A percentile compares a stretch with the other conserved stretches of the same genome.
Evolutionary conservation across 2,888 invertebrate species (phyloP).

Genomic region (Nomada ruficornis): DNA sequence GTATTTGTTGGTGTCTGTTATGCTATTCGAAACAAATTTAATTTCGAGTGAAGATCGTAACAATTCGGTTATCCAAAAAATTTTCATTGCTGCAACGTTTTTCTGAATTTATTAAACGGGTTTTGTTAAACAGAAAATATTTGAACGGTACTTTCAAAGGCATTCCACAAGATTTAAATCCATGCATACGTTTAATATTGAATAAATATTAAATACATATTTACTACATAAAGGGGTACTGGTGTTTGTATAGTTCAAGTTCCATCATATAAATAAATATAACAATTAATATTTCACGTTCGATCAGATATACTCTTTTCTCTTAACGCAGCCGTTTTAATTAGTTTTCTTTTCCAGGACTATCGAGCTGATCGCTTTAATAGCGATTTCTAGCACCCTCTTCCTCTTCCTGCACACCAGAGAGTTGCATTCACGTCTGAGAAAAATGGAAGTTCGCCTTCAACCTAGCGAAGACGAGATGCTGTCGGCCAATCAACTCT

Average conservation of each 20-base stretch:
- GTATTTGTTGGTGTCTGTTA: no score
- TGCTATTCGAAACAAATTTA: no score
- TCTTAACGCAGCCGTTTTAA: background rate
- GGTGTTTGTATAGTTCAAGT: no score
- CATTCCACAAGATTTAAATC: no score
- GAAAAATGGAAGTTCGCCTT: slow-evolving; percentile 92
- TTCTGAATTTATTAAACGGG: no score
- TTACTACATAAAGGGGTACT: no score
- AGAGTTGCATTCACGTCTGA: slow-evolving; percentile 91
- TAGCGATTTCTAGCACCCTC: slow-evolving; percentile 93
- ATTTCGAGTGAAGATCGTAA: no score
- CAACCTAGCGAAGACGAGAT: slow-evolving; percentile 88
- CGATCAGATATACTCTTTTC: background rate
- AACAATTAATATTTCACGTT: background rate
- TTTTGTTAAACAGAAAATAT: background rate
- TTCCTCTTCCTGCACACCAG: slow-evolving; percentile 94
- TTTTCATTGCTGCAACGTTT: no score
- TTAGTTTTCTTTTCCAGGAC: slow-evolving; percentile 86
- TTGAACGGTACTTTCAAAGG: background rate
- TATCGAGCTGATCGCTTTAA: slow-evolving; percentile 92
- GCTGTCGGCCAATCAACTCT: slow-evolving; percentile 85
- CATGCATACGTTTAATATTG: no score
- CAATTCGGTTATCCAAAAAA: no score
- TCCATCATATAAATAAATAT: no score
- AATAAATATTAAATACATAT: no score